Percentiles rank a stretch among this genome's conserved stretches.
Conservation (phyloP, 35 echinoderm and acorn worm species). For the Diadema setosum region DNA sequence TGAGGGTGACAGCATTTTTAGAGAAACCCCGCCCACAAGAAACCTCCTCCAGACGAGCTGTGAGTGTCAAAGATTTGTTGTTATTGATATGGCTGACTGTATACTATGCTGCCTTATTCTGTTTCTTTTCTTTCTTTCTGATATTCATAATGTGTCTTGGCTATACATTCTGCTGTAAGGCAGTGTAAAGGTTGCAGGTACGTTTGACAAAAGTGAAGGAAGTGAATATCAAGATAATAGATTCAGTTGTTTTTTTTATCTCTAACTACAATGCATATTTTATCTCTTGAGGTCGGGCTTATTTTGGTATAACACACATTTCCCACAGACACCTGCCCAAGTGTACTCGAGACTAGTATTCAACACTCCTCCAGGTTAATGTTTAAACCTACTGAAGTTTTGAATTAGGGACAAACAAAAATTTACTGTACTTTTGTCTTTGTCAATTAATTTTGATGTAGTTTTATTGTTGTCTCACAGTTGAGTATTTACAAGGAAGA, state of each 20-base stretch:
- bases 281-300: no score
- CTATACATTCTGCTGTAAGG: not conserved
- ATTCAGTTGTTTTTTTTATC: not conserved
- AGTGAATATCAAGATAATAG: no score
- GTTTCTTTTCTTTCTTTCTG: not conserved
- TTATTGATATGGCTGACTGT: not conserved
- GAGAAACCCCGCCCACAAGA: conserved; percentile 70
- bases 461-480: not conserved
- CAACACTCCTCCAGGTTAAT: no score
- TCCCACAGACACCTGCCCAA: no score
- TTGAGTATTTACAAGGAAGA: not conserved
- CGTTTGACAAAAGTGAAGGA: no score
- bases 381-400: no score
- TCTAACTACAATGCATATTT: no score
- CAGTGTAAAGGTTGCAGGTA: no score
- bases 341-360: no score
- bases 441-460: not conserved
- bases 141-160: not conserved
- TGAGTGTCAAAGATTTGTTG: conserved; percentile 33
- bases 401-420: no score
- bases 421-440: no score
- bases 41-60: conserved; percentile 68
- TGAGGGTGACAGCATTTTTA: conserved; percentile 48
- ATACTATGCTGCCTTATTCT: not conserved
- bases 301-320: no score